phyloP scores from a whole-genome alignment of 2,113 vertebrate genomes.

The Haplochromis burtoni region DNA sequence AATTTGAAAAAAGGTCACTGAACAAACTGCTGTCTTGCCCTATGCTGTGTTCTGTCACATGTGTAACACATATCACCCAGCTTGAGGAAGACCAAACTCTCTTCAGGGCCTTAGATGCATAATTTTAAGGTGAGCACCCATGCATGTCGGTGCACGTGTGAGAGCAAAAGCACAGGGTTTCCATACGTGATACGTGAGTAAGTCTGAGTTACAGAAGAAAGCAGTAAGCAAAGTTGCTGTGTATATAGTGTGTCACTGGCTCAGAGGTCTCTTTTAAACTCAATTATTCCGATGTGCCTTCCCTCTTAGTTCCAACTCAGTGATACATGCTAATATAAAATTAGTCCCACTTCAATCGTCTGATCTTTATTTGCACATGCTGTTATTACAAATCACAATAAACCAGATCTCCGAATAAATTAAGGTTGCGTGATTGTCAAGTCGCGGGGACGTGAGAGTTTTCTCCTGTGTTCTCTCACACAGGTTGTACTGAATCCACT shows the following conservation, averaged over 20 bases:
- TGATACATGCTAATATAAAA: conserved; percentile 53
- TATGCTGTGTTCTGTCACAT: not conserved
- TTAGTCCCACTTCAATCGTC: conserved; percentile 44
- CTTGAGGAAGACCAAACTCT: not conserved
- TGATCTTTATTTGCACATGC: conserved; percentile 18
- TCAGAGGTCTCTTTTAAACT: conserved; percentile 26
- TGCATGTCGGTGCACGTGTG: conserved; percentile 5
- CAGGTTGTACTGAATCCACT: not conserved
- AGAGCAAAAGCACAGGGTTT: not conserved
- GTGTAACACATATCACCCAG: not conserved
- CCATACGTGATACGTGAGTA: not conserved
- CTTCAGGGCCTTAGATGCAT: not conserved
- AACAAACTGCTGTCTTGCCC: not conserved
- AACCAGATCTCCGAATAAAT: conserved; percentile 23
- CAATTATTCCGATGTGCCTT: conserved; percentile 52
- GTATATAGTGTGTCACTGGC: not conserved
- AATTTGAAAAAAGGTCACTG: conserved; percentile 5
- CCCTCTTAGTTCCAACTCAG: conserved; percentile 45
- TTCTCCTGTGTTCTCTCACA: not conserved
- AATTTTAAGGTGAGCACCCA: not conserved
- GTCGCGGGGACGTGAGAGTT: not conserved
- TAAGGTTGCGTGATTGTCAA: not conserved
- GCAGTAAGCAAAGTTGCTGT: not conserved
- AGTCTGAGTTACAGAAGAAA: not conserved
- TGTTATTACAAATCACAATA: conserved; percentile 10